A percentile compares a stretch with the other conserved stretches of the same genome.
Evolutionary conservation across 1,140 invertebrate species (phyloP).

Genomic region (Paraescarpia echinospica): DNA sequence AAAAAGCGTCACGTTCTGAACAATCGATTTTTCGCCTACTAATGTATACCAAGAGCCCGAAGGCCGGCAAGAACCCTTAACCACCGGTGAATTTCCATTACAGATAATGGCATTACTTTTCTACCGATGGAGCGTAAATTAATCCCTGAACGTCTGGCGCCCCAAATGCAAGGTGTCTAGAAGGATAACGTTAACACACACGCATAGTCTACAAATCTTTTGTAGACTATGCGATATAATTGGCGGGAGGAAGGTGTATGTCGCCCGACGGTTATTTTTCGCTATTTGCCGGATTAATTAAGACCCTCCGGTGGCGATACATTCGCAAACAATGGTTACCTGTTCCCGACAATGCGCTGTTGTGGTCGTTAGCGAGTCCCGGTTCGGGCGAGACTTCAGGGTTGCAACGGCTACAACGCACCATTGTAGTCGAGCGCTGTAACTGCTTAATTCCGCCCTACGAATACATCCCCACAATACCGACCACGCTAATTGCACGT

Average conservation of each 20-base stretch:
- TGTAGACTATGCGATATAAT: not conserved
- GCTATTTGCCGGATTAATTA: not conserved
- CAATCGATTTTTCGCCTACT: too few species aligned
- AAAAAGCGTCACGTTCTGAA: too few species aligned
- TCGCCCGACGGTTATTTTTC: not conserved
- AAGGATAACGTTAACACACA: too few species aligned
- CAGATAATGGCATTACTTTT: too few species aligned
- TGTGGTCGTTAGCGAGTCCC: not conserved
- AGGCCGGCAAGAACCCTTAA: too few species aligned
- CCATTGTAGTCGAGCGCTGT: not conserved
- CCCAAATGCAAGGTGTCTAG: too few species aligned
- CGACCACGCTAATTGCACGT: not conserved
- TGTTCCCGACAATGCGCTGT: not conserved
- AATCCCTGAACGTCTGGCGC: too few species aligned
- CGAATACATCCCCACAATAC: not conserved
- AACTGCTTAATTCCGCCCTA: not conserved
- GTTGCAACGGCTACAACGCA: not conserved
- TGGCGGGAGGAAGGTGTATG: not conserved
- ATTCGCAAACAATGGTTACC: not conserved
- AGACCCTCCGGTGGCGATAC: not conserved
- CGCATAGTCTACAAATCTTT: not conserved
- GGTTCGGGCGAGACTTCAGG: not conserved
- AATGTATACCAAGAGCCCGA: too few species aligned
- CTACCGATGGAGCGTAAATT: too few species aligned
- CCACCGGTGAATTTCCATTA: too few species aligned